Evolutionary conservation across 2,113 vertebrate species (phyloP), one percentile per base, ranked within the genome.

Genomic region (Neolamprologus longior): DNA sequence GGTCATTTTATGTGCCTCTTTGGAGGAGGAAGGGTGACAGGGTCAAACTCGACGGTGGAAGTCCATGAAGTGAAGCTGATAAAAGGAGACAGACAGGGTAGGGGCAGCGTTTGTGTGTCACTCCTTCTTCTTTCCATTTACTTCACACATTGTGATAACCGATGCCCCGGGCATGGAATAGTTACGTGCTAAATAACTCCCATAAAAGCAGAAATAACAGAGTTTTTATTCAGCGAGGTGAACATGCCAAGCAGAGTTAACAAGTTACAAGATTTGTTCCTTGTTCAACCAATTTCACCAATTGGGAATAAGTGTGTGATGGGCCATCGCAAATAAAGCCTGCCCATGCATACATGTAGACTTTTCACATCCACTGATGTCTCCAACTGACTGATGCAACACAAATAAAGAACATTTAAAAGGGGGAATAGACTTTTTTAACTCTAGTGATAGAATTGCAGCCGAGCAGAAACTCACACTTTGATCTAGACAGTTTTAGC

Each of bases 271-370:
- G 93, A 95, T 94, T 92, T 87, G 90, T 68, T 81, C 85, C 53
- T 58, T 78, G 85, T 92, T 94, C 91, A 91, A 94, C 94, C 95
- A 95, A 96, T 96, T 95, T 94, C 89, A 82, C 71, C 93, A 88
- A 96, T 94, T 93, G 90, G 33, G 84, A 87, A 52, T 45, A 91
- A 89, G 84, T 81, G 86, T 91, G 87, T 95, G 95, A 95, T 83
- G 87, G 89, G 78, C 86, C 82, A 80, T 90, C 47, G 9, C 83
- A 90, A 90, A 90, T 89, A 91, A 94, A 92, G 90, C 83, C 86
- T 84, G 88, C 85, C 86, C 92, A 90, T 89, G 93, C 92, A 93
- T 82, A 76, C 83, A 85, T 3, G 19, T 89, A 31, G 28, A 81
- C 90, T 82, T 68, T 68, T 92, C 87, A 89, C 84, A 88, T 84